phyloP scores from a whole-genome alignment of 2,113 vertebrate species.

The Scatophagus argus region DNA sequence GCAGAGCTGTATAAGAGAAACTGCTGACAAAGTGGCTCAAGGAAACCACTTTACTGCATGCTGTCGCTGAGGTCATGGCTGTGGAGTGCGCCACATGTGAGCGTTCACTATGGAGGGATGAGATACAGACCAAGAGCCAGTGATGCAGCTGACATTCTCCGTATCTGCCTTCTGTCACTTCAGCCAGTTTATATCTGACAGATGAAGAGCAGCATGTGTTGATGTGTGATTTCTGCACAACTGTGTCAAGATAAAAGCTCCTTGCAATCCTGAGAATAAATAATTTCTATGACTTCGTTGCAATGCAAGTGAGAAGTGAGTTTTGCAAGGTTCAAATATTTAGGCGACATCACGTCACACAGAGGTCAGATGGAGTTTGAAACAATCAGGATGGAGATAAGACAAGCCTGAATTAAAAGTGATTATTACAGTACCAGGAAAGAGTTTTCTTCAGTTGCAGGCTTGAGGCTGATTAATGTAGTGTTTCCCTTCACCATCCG shows the following conservation, averaged over 20 bases:
- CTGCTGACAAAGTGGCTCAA: background rate
- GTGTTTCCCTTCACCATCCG: slow-evolving; percentile 1
- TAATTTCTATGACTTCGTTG: background rate
- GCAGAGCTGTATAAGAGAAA: background rate
- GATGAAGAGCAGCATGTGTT: background rate
- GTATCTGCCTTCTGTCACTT: slow-evolving; percentile 16
- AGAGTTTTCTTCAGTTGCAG: background rate
- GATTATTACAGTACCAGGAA: background rate
- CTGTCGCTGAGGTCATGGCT: slow-evolving; percentile 1
- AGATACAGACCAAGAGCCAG: background rate
- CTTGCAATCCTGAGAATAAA: background rate
- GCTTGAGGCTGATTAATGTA: slow-evolving; percentile 17
- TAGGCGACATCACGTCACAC: background rate
- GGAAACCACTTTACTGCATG: background rate
- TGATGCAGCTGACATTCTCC: background rate
- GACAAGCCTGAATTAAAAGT: background rate
- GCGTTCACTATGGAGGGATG: background rate
- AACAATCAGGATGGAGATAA: background rate
- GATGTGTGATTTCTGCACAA: background rate
- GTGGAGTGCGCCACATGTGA: background rate
- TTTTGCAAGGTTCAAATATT: background rate
- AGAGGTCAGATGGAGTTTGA: too few relatives aligned
- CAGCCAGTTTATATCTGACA: slow-evolving; percentile 13
- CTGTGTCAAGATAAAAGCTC: background rate
- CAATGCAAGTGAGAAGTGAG: too few relatives aligned